Percentiles rank a stretch among this genome's conserved stretches.
Conservation (phyloP, 1,140 invertebrate genomes). For the Lysiphlebus fabarum region DNA sequence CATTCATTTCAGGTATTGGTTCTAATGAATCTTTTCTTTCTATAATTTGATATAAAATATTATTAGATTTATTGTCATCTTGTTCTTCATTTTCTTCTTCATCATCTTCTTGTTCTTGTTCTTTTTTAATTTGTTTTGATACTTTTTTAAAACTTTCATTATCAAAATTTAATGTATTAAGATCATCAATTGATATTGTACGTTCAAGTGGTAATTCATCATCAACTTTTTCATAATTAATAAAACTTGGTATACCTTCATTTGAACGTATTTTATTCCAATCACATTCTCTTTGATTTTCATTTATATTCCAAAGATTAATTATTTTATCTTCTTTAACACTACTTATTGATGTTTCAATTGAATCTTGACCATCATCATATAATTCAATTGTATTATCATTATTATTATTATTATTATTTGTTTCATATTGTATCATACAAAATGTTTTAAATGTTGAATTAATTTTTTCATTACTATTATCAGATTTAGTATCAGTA, state of each 20-base stretch:
- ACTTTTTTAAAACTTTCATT: no score
- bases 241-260: conserved; percentile 24
- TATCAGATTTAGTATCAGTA: conserved; percentile 40
- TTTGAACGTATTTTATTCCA: conserved; percentile 21
- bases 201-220: neutral
- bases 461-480: conserved; percentile 35
- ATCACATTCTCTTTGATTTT: conserved; percentile 12
- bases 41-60: no score
- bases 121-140: no score
- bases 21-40: no score
- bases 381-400: conserved; percentile 13
- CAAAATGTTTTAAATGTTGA: conserved; percentile 19
- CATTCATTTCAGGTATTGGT: neutral
- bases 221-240: conserved; percentile 24
- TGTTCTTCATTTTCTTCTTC: neutral
- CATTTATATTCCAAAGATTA: conserved; percentile 4
- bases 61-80: no score
- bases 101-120: no score
- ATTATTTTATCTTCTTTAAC: conserved; percentile 9
- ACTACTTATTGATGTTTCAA: neutral
- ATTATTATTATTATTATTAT: neutral
- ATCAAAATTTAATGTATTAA: no score
- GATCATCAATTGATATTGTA: neutral
- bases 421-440: conserved; percentile 25
- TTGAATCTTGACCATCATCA: neutral